Evolutionary conservation across 2,888 invertebrate genomes (phyloP).

Genomic region (Terebella lapidaria): DNA sequence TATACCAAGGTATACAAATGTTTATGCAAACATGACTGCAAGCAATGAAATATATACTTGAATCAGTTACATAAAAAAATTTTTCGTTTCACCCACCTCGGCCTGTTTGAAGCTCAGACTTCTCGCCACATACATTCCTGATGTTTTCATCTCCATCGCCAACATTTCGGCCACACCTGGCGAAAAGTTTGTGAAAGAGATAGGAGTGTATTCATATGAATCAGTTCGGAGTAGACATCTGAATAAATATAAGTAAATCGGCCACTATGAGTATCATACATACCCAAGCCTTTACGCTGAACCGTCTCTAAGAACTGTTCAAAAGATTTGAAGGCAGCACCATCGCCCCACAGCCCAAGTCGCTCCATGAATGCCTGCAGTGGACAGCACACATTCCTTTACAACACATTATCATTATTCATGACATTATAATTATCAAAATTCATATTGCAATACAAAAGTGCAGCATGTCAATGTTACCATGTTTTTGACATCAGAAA

Average conservation of each 20-base stretch:
- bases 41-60: no score
- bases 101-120: constrained; percentile 48
- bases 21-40: no score
- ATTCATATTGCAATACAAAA: no score
- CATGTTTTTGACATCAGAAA: constrained; percentile 51
- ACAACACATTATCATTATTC: not conserved
- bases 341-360: constrained; percentile 49
- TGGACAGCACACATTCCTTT: constrained; percentile 1
- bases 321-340: constrained; percentile 45
- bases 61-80: no score
- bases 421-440: not conserved
- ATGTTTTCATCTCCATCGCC: constrained; percentile 51
- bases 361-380: constrained; percentile 50
- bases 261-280: constrained; percentile 13
- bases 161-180: constrained; percentile 49
- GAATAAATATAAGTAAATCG: no score
- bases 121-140: constrained; percentile 50
- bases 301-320: constrained; percentile 45
- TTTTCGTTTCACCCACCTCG: constrained; percentile 36
- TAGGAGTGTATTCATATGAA: not conserved
- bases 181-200: no score
- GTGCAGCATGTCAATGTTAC: no score
- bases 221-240: no score
- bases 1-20: no score
- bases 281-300: constrained; percentile 47